A percentile compares a stretch with the other conserved stretches of the same genome.
phyloP scores from a whole-genome alignment of 2,113 vertebrate genomes.

The Delphinus delphis region DNA sequence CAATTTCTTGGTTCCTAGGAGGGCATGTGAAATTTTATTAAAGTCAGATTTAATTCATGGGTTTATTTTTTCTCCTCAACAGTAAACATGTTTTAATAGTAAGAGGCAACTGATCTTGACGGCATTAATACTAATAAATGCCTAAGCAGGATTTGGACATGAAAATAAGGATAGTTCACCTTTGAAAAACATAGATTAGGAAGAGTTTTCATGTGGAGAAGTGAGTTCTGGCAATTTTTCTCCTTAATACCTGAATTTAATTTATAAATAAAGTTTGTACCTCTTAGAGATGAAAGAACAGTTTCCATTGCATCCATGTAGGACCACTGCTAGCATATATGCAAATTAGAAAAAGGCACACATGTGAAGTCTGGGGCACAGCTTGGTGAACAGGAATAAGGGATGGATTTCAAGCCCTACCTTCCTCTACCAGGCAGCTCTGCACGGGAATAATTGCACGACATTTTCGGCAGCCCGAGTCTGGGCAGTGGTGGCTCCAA shows the following conservation, averaged over 20 bases:
- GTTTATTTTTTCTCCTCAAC: constrained; percentile 32
- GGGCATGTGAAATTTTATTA: not conserved
- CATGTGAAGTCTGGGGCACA: no score
- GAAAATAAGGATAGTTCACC: not conserved
- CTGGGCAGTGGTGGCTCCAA: not conserved
- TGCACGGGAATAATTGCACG: not conserved
- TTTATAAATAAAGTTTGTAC: not conserved
- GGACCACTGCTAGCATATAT: not conserved
- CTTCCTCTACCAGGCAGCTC: not conserved
- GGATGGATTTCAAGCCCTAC: not conserved
- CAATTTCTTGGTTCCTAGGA: not conserved
- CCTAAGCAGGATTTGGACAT: not conserved
- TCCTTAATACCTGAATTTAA: not conserved
- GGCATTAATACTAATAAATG: not conserved
- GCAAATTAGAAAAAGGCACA: not conserved
- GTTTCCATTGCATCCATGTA: not conserved
- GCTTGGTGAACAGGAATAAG: not conserved
- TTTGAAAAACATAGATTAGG: not conserved
- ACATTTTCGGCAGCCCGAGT: fast-evolving
- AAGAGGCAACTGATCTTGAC: not conserved
- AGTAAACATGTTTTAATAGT: not conserved
- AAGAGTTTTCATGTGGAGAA: not conserved
- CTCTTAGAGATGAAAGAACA: not conserved
- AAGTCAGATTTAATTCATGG: not conserved
- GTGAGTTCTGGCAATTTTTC: not conserved